Evolutionary conservation across 2,113 vertebrate genomes (phyloP), one percentile per base, ranked within the genome.

Genomic region (Tursiops truncatus): DNA sequence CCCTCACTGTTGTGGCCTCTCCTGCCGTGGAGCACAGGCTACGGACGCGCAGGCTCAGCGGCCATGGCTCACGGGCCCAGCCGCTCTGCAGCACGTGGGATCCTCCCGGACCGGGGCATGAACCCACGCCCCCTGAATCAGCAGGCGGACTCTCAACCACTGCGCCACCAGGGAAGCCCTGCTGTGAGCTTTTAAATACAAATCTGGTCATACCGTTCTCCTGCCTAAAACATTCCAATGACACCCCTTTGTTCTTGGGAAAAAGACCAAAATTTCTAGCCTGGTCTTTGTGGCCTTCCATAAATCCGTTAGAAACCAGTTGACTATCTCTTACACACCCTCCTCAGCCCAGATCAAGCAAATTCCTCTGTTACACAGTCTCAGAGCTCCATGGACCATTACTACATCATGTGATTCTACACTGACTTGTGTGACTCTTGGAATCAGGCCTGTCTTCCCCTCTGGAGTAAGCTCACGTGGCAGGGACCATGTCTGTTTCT

Each of bases 61-160:
- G 44, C 44, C 44, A 44, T 10, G 44, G 44, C 44, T 9, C 2
- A 10, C 2, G 2, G 44, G 44, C 8, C 44, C 44, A 44, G 44
- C 44, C 0, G 44, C 44, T 44, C 44, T 9, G 8, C 2, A 9
- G 44, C 44, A 44, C 2, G 44, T 44, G 44, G 44, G 44, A 10
- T 10, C 44, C 2, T 44, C 44, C 44, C 8, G 44, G 8, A 44
- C 8, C 0, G 44, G 44, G 8, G 44, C 44, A 44, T 8, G 2
- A 10, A 44, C 8, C 44, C 44, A 2, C 2, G 2, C 2, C 44
- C 44, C 44, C 44, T 44, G 44, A 2, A 44, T 44, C 2, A 9
- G 44, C 44, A 44, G 44, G 44, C 2, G 8, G 44, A 44, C 44
- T 11, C 10, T 47, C 44, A 47, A 47, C 44, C 44, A 47, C 44